phyloP scores from a whole-genome alignment of 2,888 invertebrate genomes.

The Cosmopolites sordidus region DNA sequence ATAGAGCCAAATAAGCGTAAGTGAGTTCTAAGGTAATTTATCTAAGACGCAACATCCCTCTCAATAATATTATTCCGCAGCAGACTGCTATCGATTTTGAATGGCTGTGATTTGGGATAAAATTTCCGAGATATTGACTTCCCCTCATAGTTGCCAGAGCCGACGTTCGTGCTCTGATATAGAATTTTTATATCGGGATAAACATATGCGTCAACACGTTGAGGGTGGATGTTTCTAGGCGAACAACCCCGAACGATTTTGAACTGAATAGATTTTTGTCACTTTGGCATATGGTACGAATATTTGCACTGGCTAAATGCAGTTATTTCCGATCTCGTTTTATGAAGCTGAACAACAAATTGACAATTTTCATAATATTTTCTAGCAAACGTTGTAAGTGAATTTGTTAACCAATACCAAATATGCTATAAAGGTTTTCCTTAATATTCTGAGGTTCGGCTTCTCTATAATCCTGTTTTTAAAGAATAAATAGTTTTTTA shows the following conservation, averaged over 20 bases:
- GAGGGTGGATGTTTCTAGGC: conserved; percentile 14
- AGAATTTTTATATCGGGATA: conserved; percentile 20
- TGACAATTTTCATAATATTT: too few species aligned
- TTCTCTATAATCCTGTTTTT: too few species aligned
- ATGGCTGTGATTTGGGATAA: conserved; percentile 28
- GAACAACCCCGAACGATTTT: conserved; percentile 8
- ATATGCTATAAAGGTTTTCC: too few species aligned
- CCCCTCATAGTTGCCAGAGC: conserved; percentile 24
- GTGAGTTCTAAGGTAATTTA: neutral
- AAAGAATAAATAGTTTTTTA: too few species aligned
- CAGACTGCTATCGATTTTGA: conserved; percentile 25
- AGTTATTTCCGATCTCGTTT: too few species aligned
- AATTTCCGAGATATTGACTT: conserved; percentile 29
- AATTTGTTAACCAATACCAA: too few species aligned
- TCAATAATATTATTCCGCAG: conserved; percentile 2
- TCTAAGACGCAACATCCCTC: neutral
- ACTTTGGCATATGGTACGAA: too few species aligned
- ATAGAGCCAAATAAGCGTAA: neutral
- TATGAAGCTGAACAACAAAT: too few species aligned
- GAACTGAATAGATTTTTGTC: neutral
- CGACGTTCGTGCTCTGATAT: conserved; percentile 19
- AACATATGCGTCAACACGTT: conserved; percentile 24
- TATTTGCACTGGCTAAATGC: too few species aligned
- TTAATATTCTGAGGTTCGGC: too few species aligned
- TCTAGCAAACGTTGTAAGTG: too few species aligned